Evolutionary conservation across 1,140 invertebrate species (phyloP).

Genomic region (Drosophila sp.): DNA sequence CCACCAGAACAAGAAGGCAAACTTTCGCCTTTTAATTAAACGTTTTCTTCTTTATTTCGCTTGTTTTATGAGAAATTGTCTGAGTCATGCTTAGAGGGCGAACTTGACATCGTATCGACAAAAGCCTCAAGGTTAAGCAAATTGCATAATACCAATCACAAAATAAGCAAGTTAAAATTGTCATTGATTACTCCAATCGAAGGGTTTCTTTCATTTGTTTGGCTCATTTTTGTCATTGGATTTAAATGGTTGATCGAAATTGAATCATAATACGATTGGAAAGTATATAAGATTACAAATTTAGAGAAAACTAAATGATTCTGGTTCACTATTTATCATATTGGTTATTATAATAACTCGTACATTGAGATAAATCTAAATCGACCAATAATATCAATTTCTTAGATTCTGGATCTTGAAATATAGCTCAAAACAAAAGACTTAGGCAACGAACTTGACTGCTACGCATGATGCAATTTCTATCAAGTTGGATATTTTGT

Average conservation of each 20-base stretch:
- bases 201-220: neutral
- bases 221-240: no score
- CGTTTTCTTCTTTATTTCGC: neutral
- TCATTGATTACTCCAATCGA: neutral
- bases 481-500: no score
- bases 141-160: neutral
- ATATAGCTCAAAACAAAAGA: conserved; percentile 52
- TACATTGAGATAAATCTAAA: no score
- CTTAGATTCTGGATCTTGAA: no score
- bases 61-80: conserved; percentile 17
- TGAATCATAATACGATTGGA: no score
- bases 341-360: no score
- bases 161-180: neutral
- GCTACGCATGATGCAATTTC: no score
- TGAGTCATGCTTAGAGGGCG: conserved; percentile 32
- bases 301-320: no score
- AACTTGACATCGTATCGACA: conserved; percentile 71
- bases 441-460: conserved; percentile 72
- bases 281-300: no score
- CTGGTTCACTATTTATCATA: no score
- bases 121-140: conserved; percentile 56
- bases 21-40: conserved; percentile 56
- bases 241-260: no score
- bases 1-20: conserved; percentile 44
- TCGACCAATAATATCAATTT: no score